Evolutionary conservation across 2,888 invertebrate genomes (phyloP).

Genomic region (Cantharis rustica): DNA sequence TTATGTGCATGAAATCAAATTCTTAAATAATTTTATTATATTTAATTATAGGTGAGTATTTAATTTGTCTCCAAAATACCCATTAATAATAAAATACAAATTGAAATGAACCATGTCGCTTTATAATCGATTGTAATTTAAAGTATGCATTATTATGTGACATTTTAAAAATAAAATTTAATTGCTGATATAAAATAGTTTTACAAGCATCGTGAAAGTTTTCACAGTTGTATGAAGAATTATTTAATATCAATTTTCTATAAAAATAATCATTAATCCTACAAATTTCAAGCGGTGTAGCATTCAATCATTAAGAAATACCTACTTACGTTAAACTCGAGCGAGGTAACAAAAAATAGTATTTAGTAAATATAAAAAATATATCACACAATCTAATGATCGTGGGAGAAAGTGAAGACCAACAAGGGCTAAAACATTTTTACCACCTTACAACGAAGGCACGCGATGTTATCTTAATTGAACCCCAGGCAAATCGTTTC

Average conservation of each 20-base stretch:
- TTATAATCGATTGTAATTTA: neutral
- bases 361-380: slow-evolving; percentile 8
- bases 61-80: neutral
- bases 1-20: neutral
- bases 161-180: neutral
- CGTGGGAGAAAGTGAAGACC: slow-evolving; percentile 27
- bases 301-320: neutral
- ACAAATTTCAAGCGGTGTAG: neutral
- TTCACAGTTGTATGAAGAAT: neutral
- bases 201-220: neutral
- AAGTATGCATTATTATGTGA: neutral
- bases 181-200: neutral
- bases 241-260: neutral
- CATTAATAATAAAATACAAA: neutral
- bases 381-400: slow-evolving; percentile 15
- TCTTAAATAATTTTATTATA: neutral
- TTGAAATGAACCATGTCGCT: neutral
- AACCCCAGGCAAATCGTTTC: slow-evolving; percentile 36
- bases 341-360: neutral
- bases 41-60: neutral
- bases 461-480: slow-evolving; percentile 39
- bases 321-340: neutral
- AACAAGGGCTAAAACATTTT: slow-evolving; percentile 22
- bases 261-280: neutral
- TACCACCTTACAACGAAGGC: slow-evolving; percentile 29